A percentile compares a stretch with the other conserved stretches of the same genome.
Evolutionary conservation across 1,140 invertebrate genomes (phyloP).

Genomic region (Zaprionus inermis): DNA sequence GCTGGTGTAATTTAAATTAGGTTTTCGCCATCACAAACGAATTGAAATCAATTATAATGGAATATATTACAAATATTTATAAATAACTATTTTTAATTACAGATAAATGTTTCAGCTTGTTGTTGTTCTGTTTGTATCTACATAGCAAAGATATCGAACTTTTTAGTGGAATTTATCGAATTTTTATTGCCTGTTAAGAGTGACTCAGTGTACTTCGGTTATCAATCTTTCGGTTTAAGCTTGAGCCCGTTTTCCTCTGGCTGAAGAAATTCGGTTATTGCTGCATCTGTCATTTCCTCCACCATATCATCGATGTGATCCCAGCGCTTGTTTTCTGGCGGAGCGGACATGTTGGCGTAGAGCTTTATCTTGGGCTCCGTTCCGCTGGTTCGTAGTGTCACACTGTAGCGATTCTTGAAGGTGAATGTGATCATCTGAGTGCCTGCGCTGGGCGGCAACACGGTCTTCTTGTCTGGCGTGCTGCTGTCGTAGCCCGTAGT

Average conservation of each 20-base stretch:
- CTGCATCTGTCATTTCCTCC: slow-evolving; percentile 89
- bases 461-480: slow-evolving; percentile 89
- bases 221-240: neutral
- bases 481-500: slow-evolving; percentile 94
- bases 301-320: slow-evolving; percentile 86
- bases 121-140: too few species aligned
- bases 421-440: slow-evolving; percentile 98
- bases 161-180: too few species aligned
- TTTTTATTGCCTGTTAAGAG: too few species aligned
- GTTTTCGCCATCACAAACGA: too few species aligned
- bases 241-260: slow-evolving; percentile 87
- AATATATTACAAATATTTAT: too few species aligned
- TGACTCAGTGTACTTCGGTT: too few species aligned
- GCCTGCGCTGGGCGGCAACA: slow-evolving; percentile 90
- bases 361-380: slow-evolving; percentile 99
- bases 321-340: slow-evolving; percentile 90
- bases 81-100: too few species aligned
- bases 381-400: slow-evolving; percentile 97
- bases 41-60: too few species aligned
- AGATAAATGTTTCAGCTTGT: too few species aligned
- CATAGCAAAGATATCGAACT: too few species aligned
- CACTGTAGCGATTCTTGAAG: slow-evolving; percentile 93
- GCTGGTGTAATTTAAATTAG: too few species aligned
- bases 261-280: slow-evolving; percentile 92
- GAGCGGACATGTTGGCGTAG: slow-evolving; percentile 94